Conservation (phyloP, 92 coral and sea anemone species). For the Bergia sp. region DNA sequence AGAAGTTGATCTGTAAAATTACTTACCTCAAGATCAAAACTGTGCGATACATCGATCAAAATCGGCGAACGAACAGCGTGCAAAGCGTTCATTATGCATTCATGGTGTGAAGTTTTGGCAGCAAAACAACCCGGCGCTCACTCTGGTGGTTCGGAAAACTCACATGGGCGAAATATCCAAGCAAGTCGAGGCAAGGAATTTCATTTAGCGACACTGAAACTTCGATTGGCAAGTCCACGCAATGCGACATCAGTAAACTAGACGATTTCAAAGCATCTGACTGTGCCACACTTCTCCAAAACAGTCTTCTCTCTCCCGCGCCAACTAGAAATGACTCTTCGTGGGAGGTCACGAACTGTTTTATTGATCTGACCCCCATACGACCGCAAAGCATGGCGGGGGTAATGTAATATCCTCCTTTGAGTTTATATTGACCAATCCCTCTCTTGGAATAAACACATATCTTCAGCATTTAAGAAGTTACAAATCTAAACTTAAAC, state of each 20-base stretch:
- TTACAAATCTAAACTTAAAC: too few species aligned
- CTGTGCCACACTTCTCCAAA: slow-evolving; percentile 1
- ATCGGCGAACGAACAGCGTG: neutral
- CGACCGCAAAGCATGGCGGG: neutral
- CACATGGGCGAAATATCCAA: neutral
- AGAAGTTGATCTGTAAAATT: neutral
- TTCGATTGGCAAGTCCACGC: neutral
- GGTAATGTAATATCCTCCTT: neutral
- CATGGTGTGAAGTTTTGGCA: slow-evolving; percentile 13
- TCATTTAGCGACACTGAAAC: neutral
- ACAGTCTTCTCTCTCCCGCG: neutral
- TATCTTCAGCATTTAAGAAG: too few species aligned
- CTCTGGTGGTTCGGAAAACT: neutral
- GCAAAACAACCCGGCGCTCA: slow-evolving; percentile 12
- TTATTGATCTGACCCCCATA: neutral
- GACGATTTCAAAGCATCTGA: neutral
- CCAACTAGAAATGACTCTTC: slow-evolving; percentile 13
- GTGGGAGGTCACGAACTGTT: neutral
- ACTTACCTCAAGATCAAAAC: slow-evolving; percentile 32
- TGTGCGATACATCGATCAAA: slow-evolving; percentile 12
- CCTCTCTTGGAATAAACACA: too few species aligned
- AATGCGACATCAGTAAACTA: neutral
- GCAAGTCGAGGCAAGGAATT: neutral
- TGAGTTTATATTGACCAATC: too few species aligned
- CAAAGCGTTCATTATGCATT: neutral